Conservation (phyloP, 2,888 invertebrate genomes). For the Acanthosepion lycidas region DNA sequence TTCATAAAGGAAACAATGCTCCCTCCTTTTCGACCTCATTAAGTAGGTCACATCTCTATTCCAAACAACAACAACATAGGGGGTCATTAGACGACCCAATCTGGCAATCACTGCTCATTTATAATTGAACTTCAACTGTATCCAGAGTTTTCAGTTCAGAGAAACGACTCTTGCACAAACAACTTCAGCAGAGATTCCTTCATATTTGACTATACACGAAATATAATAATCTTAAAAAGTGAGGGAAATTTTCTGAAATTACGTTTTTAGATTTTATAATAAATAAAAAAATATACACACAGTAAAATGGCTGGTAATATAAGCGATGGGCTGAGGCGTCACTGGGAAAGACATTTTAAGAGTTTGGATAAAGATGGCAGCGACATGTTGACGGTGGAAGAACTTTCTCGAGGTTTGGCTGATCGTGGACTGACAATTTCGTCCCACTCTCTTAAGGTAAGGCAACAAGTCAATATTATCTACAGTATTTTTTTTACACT, state of each 20-base stretch:
- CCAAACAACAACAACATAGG: background rate
- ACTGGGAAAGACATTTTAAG: conserved; percentile 13
- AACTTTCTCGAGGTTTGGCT: background rate
- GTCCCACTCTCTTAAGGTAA: background rate
- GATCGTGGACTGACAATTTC: background rate
- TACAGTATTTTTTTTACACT: background rate
- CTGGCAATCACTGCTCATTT: background rate
- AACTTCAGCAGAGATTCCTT: background rate
- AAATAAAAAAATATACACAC: too few relatives aligned
- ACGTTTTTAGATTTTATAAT: too few relatives aligned
- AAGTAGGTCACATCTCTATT: background rate
- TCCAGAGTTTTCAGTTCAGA: background rate
- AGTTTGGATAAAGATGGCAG: conserved; percentile 18
- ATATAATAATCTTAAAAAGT: background rate
- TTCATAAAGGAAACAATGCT: background rate
- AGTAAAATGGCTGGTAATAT: background rate
- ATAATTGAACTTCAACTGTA: conserved; percentile 1
- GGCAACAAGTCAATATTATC: background rate
- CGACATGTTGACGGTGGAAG: background rate
- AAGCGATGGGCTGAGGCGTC: background rate
- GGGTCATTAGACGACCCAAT: background rate
- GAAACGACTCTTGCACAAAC: background rate
- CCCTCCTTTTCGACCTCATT: background rate
- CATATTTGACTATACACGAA: background rate
- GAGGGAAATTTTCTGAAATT: too few relatives aligned